Evolutionary conservation across 1,140 invertebrate species (phyloP), one percentile per base, ranked within the genome.

Genomic region (Panagrolaimus sp.): DNA sequence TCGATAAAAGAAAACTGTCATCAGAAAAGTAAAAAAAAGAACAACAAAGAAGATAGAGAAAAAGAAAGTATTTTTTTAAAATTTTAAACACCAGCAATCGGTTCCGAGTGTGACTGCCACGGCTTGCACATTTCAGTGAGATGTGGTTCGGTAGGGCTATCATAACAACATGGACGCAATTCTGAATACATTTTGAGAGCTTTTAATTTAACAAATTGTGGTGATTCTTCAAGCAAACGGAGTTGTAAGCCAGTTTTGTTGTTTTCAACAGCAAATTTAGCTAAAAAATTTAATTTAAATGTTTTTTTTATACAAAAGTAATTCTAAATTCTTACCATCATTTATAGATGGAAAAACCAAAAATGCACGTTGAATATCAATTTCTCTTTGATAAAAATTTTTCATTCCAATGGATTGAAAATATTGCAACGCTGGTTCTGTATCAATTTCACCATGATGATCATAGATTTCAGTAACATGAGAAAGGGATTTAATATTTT

Each of bases 401-500:
- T 57, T 57, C 51, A 57, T 57, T 11, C 51, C 51, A 20, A 57
- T n/a, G 20, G 51, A 57, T 11, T 27, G 51, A 27, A 57, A 57
- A 27, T 25, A 57, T 27, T 57, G 20, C 20, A 57, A 27, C 11
- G 27, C 27, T 9, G 51, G 51, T 57, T 57, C 51, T 13, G 20
- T 57, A 27, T 57, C 51, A 27, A 57, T 20, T 57, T 57, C 51
- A 9, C 51, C 51, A 27, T 57, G n/a, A 27, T 20, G 51, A 57
- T 57, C 51, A 57, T 57, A 57, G 27, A 57, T 27, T 27, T 57
- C 51, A 4, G 51, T 57, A 14, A 57, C 51, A 57, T 57, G 51
- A 11, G 51, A 14, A 20, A 57, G 27, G n/a, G 51, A 25, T 27
- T 57, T 57, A 16, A 57, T 57, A 27, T 57, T 57, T 27, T 16